Evolutionary conservation across 2,113 vertebrate genomes (phyloP).

Genomic region (Pitta sordida): DNA sequence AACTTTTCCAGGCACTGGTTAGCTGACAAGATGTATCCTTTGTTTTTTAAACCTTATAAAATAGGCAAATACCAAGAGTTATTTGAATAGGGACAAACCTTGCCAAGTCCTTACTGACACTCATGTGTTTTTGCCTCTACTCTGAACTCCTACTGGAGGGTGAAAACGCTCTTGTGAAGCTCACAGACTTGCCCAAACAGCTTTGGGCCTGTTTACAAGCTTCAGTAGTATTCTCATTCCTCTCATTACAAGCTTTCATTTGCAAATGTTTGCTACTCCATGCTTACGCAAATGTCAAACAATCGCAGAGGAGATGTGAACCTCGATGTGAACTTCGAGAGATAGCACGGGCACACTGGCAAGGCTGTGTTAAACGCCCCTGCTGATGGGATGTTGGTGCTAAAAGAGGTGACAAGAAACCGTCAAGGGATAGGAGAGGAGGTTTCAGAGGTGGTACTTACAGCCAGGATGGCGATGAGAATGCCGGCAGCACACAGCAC

Average conservation of each 20-base stretch:
- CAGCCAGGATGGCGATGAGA: slow-evolving; percentile 92
- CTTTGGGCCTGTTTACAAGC: slow-evolving; percentile 9
- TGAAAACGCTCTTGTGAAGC: not conserved
- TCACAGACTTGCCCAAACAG: slow-evolving; percentile 43
- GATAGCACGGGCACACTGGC: fast-evolving
- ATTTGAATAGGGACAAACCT: slow-evolving; percentile 37
- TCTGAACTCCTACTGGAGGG: not conserved
- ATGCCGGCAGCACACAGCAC: slow-evolving; percentile 95
- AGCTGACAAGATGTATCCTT: not conserved
- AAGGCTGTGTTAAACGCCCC: not conserved
- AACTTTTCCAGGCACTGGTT: slow-evolving; percentile 35
- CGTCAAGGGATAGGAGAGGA: not conserved
- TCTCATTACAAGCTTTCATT: slow-evolving; percentile 15
- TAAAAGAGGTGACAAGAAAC: not conserved
- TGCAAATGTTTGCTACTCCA: not conserved
- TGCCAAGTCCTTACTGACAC: slow-evolving; percentile 31
- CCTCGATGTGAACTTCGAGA: not conserved
- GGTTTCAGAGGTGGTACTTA: slow-evolving; percentile 70
- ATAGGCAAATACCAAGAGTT: slow-evolving; percentile 39
- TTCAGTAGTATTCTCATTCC: not conserved
- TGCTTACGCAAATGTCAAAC: not conserved
- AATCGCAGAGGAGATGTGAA: not conserved
- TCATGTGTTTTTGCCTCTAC: not conserved
- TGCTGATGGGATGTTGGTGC: fast-evolving
- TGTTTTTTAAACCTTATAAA: not conserved